These are phyloP conservation scores for Typhlichthys eigenmanni DNA, from an alignment of 2,797 vertebrate species.

Conservation along the genomic window DNA sequence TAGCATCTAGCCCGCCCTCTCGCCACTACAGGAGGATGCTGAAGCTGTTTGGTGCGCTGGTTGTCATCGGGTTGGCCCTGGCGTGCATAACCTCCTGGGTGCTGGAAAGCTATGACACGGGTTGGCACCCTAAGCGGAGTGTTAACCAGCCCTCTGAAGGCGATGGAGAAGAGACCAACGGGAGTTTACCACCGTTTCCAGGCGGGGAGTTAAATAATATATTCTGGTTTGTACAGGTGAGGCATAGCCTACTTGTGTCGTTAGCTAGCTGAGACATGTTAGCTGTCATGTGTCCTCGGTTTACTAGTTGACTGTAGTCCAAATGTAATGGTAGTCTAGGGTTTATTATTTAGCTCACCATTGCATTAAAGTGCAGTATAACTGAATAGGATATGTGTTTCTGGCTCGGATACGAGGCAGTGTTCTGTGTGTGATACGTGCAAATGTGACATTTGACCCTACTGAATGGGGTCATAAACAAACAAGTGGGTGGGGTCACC, in stretches of 20 bases:
- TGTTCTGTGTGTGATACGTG: background rate
- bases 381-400: background rate
- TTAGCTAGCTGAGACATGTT: background rate
- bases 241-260: constrained; percentile 9
- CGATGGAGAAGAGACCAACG: constrained; percentile 31
- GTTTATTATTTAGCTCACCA: too few relatives aligned
- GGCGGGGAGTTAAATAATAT: constrained; percentile 74
- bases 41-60: constrained; percentile 74
- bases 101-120: constrained; percentile 80
- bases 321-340: background rate
- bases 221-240: constrained; percentile 94
- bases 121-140: constrained; percentile 76
- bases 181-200: constrained; percentile 72
- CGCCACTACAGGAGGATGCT: constrained; percentile 77
- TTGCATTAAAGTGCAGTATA: too few relatives aligned
- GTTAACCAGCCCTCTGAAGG: constrained; percentile 39
- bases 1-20: constrained; percentile 57
- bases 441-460: constrained; percentile 23
- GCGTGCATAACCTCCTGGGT: constrained; percentile 80
- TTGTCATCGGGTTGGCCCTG: constrained; percentile 75
- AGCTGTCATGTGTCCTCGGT: background rate
- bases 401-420: background rate
- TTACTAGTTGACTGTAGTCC: background rate
- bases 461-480: constrained; percentile 53
- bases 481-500: constrained; percentile 43